Percentiles rank a stretch among this genome's conserved stretches.
phyloP scores from a whole-genome alignment of 1,140 invertebrate species.

The Nasonia giraulti region DNA sequence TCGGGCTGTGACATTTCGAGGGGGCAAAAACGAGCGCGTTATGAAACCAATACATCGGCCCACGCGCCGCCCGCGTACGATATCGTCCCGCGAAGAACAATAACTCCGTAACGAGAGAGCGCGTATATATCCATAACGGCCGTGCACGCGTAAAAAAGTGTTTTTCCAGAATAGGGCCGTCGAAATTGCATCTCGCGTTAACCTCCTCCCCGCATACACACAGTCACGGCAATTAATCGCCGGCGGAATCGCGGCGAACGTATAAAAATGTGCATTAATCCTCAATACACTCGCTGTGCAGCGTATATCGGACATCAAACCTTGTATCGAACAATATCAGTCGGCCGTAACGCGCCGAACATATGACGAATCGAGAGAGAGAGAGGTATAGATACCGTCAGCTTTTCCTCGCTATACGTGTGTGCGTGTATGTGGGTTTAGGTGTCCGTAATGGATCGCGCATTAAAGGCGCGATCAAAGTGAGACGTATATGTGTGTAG shows the following conservation, averaged over 20 bases:
- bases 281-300: too few species aligned
- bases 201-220: too few species aligned
- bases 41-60: background rate
- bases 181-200: too few species aligned
- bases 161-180: too few species aligned
- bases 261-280: too few species aligned
- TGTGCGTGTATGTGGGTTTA: background rate
- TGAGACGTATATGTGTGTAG: conserved; percentile 21
- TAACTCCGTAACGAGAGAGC: background rate
- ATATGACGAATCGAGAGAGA: too few species aligned
- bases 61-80: background rate
- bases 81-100: background rate
- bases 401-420: background rate
- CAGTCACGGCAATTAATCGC: too few species aligned
- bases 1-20: background rate
- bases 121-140: background rate
- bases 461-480: conserved; percentile 40
- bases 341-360: too few species aligned
- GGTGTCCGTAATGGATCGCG: conserved; percentile 22
- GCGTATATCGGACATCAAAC: too few species aligned
- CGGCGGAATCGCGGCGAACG: too few species aligned
- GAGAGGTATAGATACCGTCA: too few species aligned
- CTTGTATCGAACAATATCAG: too few species aligned
- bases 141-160: background rate
- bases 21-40: background rate